These are phyloP conservation scores for Glaucopsyche alexis DNA, from an alignment of 2,888 invertebrate genomes.

Conservation along the genomic window DNA sequence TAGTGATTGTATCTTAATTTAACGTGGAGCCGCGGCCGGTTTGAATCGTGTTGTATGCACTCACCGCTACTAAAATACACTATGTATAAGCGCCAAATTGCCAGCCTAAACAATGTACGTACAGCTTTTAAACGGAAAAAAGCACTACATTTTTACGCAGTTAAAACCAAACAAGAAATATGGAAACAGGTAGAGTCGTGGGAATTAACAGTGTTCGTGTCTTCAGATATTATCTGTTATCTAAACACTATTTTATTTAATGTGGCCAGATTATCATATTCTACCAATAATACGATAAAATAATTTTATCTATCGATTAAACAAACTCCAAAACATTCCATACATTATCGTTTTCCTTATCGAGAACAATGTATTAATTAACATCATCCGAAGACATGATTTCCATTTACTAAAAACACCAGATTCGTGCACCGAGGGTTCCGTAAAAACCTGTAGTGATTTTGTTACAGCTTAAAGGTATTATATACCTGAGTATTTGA, in stretches of 20 bases:
- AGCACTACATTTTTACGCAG: no score
- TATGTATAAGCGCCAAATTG: no score
- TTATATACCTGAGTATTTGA: no score
- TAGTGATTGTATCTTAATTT: no score
- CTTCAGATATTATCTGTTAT: background rate
- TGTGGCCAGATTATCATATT: constrained; percentile 3
- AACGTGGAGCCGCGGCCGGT: no score
- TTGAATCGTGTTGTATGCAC: no score
- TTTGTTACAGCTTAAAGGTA: no score
- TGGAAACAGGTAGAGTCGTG: background rate
- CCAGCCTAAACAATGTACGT: no score
- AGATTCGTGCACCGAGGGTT: no score
- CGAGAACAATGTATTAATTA: background rate
- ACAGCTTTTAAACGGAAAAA: no score
- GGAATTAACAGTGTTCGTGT: background rate
- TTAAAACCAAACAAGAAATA: background rate
- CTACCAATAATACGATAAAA: background rate
- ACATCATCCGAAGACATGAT: background rate
- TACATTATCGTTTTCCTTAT: background rate
- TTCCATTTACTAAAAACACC: background rate
- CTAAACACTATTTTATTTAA: background rate
- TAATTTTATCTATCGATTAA: background rate
- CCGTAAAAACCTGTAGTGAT: no score
- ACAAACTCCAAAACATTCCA: background rate
- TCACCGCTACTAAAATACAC: no score